These are phyloP conservation scores for Cuniculus paca DNA, from an alignment of 2,797 vertebrate species.

Conservation along the genomic window DNA sequence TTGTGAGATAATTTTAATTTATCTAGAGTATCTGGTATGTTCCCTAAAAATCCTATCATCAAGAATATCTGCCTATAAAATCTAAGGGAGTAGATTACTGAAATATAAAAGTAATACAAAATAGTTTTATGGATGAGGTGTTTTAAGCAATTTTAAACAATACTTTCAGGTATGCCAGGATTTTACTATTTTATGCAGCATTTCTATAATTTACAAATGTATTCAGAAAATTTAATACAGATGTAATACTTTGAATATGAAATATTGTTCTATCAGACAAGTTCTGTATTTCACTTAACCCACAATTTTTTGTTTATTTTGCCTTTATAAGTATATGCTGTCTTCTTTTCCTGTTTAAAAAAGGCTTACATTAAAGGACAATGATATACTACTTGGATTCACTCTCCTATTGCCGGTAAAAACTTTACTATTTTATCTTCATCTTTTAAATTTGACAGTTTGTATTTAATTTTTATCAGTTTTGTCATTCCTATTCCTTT, in stretches of 20 bases:
- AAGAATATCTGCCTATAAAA: background rate
- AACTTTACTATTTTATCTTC: slow-evolving; percentile 72
- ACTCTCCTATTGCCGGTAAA: background rate
- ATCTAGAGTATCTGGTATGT: too few relatives aligned
- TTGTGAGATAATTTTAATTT: too few relatives aligned
- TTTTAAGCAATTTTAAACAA: slow-evolving; percentile 41
- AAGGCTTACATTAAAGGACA: background rate
- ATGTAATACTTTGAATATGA: background rate
- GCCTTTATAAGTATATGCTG: background rate
- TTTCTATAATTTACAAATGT: background rate
- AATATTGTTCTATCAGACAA: background rate
- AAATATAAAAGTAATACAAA: background rate
- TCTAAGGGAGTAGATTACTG: background rate
- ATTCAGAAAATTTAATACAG: background rate
- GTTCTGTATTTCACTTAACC: background rate
- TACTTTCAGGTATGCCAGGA: background rate
- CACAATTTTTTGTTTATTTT: background rate
- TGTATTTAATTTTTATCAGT: slow-evolving; percentile 72
- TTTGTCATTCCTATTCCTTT: slow-evolving; percentile 72
- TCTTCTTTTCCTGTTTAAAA: background rate
- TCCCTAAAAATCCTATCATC: background rate
- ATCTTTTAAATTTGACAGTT: slow-evolving; percentile 75
- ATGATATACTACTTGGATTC: slow-evolving; percentile 26
- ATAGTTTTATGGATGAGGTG: background rate
- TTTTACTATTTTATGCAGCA: background rate